Evolutionary conservation across 2,113 vertebrate genomes (phyloP).

Genomic region (Anarrhichthys ocellatus): DNA sequence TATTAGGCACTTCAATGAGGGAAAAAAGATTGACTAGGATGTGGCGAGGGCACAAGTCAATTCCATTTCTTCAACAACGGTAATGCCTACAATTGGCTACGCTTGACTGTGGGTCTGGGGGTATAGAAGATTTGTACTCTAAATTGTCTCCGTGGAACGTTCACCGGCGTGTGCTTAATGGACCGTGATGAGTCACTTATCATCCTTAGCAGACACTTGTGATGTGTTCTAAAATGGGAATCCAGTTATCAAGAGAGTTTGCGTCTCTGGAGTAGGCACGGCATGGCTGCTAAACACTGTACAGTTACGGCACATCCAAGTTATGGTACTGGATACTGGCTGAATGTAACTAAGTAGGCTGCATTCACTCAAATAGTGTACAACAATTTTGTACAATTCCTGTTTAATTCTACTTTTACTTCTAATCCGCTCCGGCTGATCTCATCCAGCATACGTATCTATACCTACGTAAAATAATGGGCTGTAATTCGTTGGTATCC

Average conservation of each 20-base stretch:
- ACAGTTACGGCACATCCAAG: neutral
- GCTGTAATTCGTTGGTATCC: too few relatives aligned
- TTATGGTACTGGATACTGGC: neutral
- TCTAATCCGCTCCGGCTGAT: neutral
- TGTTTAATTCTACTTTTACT: neutral
- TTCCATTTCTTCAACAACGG: slow-evolving; percentile 51
- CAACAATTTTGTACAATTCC: neutral
- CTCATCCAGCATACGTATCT: neutral
- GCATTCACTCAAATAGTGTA: neutral
- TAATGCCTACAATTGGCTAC: slow-evolving; percentile 36
- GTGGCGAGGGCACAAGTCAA: slow-evolving; percentile 52
- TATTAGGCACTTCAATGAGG: slow-evolving; percentile 49
- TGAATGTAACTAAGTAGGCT: neutral
- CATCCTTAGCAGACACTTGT: slow-evolving; percentile 61
- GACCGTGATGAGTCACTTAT: slow-evolving; percentile 65
- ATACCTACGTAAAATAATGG: neutral
- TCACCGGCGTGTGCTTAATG: slow-evolving; percentile 61
- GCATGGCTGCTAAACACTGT: neutral
- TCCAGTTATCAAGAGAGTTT: slow-evolving; percentile 50
- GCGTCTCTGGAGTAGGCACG: slow-evolving; percentile 39
- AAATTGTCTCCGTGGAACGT: slow-evolving; percentile 62
- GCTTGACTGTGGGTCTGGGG: slow-evolving; percentile 44
- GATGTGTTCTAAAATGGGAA: slow-evolving; percentile 53
- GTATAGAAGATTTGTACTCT: slow-evolving; percentile 48
- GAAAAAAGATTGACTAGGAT: slow-evolving; percentile 46